Evolutionary conservation across 2,113 vertebrate genomes (phyloP), one percentile per base, ranked within the genome.

Genomic region (Paedocypris sp.): DNA sequence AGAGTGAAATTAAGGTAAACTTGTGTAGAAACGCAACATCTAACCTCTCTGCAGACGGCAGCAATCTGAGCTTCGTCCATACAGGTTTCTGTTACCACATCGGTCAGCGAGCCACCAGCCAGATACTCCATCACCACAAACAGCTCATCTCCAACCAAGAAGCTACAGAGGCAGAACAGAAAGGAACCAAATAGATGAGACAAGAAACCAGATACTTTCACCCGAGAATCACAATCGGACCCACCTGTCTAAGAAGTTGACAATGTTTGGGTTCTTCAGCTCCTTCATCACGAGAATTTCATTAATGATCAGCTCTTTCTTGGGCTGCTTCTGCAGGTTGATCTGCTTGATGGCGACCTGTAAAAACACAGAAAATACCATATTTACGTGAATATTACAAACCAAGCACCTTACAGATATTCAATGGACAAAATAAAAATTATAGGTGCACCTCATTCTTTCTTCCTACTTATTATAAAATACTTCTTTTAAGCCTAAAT

Each of bases 281-380:
- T 97, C 93, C 80, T 97, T 97, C 94, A 98, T 98, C 71, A 98
- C 94, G 76, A 96, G 79, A 78, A 98, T 98, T 77, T 98, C 94
- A 57, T 98, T 98, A 81, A 98, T 97, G 60, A 98, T 98, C 35
- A 98, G 65, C 77, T 98, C 94, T 64, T 98, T 98, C 86, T 98
- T 98, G 32, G 94, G 94, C 73, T 98, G 94, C 69, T 98, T 97
- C 83, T 98, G 94, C 71, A 98, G 79, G 73, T 96, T 98, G 73
- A 97, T 98, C 82, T 98, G 94, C 77, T 98, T 98, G 74, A 98
- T 97, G 69, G 94, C 94, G 75, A 98, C 94, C 94, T 98, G 71
- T 32, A 15, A 2, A 42, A 16, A 52, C 32, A 65, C 26, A 57
- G n/a, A n/a, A n/a, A n/a, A n/a, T n/a, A n/a, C n/a, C n/a, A n/a